Evolutionary conservation across 2,888 invertebrate species (phyloP), one percentile per base, ranked within the genome.

Genomic region (Pyrrhosoma nymphula): DNA sequence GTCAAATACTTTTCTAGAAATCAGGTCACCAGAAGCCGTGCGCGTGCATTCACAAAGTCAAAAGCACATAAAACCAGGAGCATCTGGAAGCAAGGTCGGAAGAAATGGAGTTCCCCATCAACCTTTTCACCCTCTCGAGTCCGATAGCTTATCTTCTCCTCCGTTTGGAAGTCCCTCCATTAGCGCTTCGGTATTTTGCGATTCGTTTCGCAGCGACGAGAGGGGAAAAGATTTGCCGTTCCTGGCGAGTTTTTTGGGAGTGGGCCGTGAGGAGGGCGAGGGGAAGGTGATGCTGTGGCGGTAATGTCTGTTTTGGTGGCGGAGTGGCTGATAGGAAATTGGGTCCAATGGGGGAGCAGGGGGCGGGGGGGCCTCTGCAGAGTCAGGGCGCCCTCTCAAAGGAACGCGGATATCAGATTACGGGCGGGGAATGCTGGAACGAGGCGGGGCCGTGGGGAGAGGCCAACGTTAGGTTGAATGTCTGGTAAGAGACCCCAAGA

Each of bases 121-220:
- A 69, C 69, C 26, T n/a, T 69, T 69, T 69, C 69, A n/a, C 26
- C 69, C 26, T 69, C 69, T n/a, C 0, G n/a, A n/a, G 69, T 14
- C 69, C 69, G 69, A 69, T 69, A 69, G 69, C 69, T n/a, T 69
- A 69, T 69, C 69, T 69, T n/a, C n/a, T 69, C n/a, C n/a, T 23
- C 60, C 16, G 60, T 69, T n/a, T 26, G 10, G 26, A 12, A 69
- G 69, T n/a, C 69, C n/a, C 69, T 0, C 69, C 69, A 69, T 69
- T 69, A 69, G 69, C 26, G 69, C n/a, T 69, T 69, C 69, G 69
- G 69, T 23, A 69, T 69, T 69, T 60, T 69, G 69, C 6, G 69
- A 69, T n/a, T n/a, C 69, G 69, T 1, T n/a, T n/a, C 69, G 10
- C n/a, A 12, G n/a, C 26, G 69, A 12, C 20, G n/a, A n/a, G n/a